Percentiles rank a stretch among this genome's conserved stretches.
Evolutionary conservation across 1,140 invertebrate genomes (phyloP).

Genomic region (Holotrichia oblita): DNA sequence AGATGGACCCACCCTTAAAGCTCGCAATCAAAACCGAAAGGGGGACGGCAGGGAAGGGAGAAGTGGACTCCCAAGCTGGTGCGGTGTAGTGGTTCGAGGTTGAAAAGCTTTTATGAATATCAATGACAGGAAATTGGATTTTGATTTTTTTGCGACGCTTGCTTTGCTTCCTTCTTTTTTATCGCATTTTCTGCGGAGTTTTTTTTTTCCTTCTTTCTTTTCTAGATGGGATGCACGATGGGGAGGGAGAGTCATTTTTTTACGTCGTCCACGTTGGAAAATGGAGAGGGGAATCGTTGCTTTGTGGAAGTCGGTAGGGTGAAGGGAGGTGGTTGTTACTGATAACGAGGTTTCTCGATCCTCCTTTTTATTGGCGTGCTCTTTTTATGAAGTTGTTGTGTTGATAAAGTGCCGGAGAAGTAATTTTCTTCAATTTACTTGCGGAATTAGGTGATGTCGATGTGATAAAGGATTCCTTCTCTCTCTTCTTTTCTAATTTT

Average conservation of each 20-base stretch:
- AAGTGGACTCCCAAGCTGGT: neutral
- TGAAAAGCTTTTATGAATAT: conserved; percentile 45
- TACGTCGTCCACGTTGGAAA: neutral
- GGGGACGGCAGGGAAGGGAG: neutral
- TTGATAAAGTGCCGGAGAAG: conserved; percentile 30
- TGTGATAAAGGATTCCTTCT: neutral
- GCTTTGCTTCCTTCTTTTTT: conserved; percentile 13
- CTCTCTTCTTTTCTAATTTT: neutral
- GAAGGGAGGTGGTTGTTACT: neutral
- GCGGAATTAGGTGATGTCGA: conserved; percentile 19
- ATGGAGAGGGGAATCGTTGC: neutral
- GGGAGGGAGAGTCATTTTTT: conserved; percentile 12
- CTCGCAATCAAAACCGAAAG: conserved; percentile 13
- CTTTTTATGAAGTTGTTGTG: conserved; percentile 36
- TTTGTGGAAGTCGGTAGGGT: too few species aligned
- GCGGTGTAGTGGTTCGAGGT: conserved; percentile 8
- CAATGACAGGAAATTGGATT: conserved; percentile 47
- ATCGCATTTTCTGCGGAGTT: neutral
- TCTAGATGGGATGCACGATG: neutral
- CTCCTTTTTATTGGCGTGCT: conserved; percentile 16
- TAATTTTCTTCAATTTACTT: conserved; percentile 37
- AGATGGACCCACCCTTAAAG: conserved; percentile 13
- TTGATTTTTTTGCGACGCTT: conserved; percentile 43
- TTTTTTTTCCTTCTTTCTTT: neutral
- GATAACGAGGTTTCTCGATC: conserved; percentile 28